A percentile compares a stretch with the other conserved stretches of the same genome.
Evolutionary conservation across 2,888 invertebrate genomes (phyloP).

Genomic region (Conops quadrifasciatus): DNA sequence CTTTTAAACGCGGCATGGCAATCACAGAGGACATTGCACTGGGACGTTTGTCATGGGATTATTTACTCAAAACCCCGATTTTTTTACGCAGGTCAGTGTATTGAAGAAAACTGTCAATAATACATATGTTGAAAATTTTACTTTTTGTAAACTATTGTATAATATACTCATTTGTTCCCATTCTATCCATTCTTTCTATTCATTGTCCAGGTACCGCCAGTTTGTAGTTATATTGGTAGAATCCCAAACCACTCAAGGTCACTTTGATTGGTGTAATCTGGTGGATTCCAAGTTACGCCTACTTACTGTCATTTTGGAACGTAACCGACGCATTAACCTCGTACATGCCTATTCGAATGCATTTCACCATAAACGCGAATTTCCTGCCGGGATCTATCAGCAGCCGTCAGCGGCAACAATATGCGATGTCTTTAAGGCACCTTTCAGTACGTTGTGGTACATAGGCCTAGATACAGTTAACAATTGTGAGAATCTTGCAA

Average conservation of each 20-base stretch:
- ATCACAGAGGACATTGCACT: slow-evolving; percentile 83
- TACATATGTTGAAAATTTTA: neutral
- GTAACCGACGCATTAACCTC: slow-evolving; percentile 84
- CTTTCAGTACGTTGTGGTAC: slow-evolving; percentile 88
- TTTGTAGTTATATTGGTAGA: slow-evolving; percentile 87
- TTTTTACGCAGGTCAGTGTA: slow-evolving; percentile 74
- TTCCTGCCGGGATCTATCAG: neutral
- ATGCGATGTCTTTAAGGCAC: slow-evolving; percentile 43
- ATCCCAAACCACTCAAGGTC: slow-evolving; percentile 79
- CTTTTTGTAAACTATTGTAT: neutral
- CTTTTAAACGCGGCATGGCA: slow-evolving; percentile 76
- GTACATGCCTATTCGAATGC: slow-evolving; percentile 93
- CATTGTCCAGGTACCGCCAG: slow-evolving; percentile 79
- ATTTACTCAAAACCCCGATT: slow-evolving; percentile 87
- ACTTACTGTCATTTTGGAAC: slow-evolving; percentile 84
- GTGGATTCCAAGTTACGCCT: slow-evolving; percentile 93
- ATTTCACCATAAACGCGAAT: slow-evolving; percentile 64
- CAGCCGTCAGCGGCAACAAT: neutral
- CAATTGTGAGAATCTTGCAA: slow-evolving; percentile 81
- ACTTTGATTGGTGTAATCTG: slow-evolving; percentile 91
- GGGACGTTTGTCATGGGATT: slow-evolving; percentile 82
- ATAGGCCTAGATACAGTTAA: slow-evolving; percentile 86
- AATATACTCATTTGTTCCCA: too few relatives aligned
- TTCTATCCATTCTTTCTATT: neutral
- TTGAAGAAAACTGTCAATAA: neutral